Base-by-base conservation (phyloP, 1,140 invertebrate species). In the Aphelinus certus region DNA sequence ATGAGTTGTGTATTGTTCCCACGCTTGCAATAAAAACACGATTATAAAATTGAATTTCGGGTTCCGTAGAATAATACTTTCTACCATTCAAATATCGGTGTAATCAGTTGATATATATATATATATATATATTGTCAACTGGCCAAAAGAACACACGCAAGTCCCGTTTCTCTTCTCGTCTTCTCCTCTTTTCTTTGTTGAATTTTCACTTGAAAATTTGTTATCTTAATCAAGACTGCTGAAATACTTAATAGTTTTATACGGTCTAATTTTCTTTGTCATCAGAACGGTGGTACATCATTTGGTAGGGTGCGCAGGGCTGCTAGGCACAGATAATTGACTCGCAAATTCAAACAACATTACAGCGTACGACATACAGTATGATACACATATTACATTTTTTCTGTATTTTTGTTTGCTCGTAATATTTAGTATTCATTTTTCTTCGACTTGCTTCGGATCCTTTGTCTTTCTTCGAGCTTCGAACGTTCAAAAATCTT, bases 321-420 rank as follows among this genome's bases (percentile, higher is more conserved):
- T 88, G 86, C 86, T 88, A 88, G 87, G 87, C 87, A 88, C 87
- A 88, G 85, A 87, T 88, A 88, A 88, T 88, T 88, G 86, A 88
- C 87, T 88, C 86, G 87, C 87, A 88, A 88, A 88, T 88, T 88
- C 85, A 87, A 88, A 88, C 85, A 88, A 88, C 87, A 87, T 88
- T 87, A 88, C 85, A 88, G 86, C 86, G 85, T 88, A 88, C 86
- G 86, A 88, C 86, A 88, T 86, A 87, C 84, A 87, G 81, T 86
- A 86, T 85, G 81, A 86, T 86, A 84, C 85, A 86, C 83, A 86
- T 83, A 85, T 85, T 86, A 86, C 82, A 86, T 81, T 83, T 78
- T 71, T 81, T 79, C 74, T 57, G 56, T 69, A 71, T 71, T 67
- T 61, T 77, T 77, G 70, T 79, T 79, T 75, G 71, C 78, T 79